These are phyloP conservation scores for Boleophthalmus pectinirostris DNA, from an alignment of 2,113 vertebrate genomes.

Conservation along the genomic window DNA sequence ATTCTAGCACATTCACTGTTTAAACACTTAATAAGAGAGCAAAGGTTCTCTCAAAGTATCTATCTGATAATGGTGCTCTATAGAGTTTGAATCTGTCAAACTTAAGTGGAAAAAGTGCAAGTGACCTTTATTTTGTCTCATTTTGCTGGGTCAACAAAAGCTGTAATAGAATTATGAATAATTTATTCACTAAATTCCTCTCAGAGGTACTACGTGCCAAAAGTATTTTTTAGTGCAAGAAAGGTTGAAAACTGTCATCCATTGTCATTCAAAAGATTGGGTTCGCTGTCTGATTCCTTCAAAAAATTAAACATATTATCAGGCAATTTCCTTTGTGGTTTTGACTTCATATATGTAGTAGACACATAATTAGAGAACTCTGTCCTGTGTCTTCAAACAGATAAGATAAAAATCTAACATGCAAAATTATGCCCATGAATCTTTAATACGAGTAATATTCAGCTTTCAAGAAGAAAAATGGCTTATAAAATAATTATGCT, in stretches of 20 bases:
- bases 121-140: neutral
- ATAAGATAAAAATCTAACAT: conserved; percentile 38
- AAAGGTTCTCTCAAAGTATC: neutral
- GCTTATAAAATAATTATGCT: conserved; percentile 14
- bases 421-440: conserved; percentile 35
- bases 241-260: neutral
- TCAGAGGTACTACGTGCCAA: neutral
- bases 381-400: conserved; percentile 11
- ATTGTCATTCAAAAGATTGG: neutral
- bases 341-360: neutral
- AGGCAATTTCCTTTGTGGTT: neutral
- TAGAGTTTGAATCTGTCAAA: neutral
- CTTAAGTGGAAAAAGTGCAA: neutral
- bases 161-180: neutral
- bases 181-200: neutral
- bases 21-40: neutral
- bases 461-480: conserved; percentile 44
- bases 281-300: neutral
- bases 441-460: conserved; percentile 36
- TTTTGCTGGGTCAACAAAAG: neutral
- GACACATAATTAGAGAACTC: neutral
- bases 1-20: no score
- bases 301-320: neutral
- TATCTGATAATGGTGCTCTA: neutral
- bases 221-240: neutral